Percentiles rank a stretch among this genome's conserved stretches.
These are phyloP conservation scores for Lasioglossum oenotherae DNA, from an alignment of 2,888 invertebrate species.

Conservation along the genomic window DNA sequence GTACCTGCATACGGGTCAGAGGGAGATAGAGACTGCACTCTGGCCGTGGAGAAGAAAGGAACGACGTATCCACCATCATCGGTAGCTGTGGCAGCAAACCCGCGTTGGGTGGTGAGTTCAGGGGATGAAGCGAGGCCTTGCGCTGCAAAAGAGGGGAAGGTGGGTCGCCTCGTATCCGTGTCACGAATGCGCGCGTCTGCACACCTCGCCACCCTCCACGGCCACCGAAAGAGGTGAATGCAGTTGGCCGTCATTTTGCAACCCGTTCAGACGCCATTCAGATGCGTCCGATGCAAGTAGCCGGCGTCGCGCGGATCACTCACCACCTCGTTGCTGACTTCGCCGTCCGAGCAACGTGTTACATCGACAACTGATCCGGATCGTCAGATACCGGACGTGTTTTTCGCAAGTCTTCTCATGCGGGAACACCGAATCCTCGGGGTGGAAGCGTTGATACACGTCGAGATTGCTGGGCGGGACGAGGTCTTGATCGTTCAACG, in stretches of 20 bases:
- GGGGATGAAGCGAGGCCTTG: slow-evolving; percentile 63
- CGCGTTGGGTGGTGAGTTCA: slow-evolving; percentile 50
- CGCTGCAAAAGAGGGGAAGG: slow-evolving; percentile 60
- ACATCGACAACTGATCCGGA: not conserved
- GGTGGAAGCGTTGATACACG: not conserved
- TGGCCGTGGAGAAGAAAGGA: slow-evolving; percentile 2
- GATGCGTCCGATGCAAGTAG: slow-evolving; percentile 79
- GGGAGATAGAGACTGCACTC: not conserved
- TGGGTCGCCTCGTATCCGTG: slow-evolving; percentile 75
- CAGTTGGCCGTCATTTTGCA: slow-evolving; percentile 81
- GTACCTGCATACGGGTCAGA: not conserved
- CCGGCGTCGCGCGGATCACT: slow-evolving; percentile 57
- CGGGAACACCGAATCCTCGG: not conserved
- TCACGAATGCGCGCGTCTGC: slow-evolving; percentile 82
- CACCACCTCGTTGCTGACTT: slow-evolving; percentile 29
- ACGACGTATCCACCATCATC: slow-evolving; percentile 31
- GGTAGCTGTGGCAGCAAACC: slow-evolving; percentile 28
- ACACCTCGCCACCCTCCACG: slow-evolving; percentile 67
- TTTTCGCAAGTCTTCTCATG: not conserved
- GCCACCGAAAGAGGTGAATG: slow-evolving; percentile 77
- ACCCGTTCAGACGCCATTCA: slow-evolving; percentile 81
- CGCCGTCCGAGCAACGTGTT: not conserved
- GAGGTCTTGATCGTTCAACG: not conserved
- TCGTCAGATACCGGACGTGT: not conserved
- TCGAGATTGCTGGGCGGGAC: not conserved